Base-by-base conservation (phyloP, 2,113 vertebrate genomes). In the Calyptomena viridis region DNA sequence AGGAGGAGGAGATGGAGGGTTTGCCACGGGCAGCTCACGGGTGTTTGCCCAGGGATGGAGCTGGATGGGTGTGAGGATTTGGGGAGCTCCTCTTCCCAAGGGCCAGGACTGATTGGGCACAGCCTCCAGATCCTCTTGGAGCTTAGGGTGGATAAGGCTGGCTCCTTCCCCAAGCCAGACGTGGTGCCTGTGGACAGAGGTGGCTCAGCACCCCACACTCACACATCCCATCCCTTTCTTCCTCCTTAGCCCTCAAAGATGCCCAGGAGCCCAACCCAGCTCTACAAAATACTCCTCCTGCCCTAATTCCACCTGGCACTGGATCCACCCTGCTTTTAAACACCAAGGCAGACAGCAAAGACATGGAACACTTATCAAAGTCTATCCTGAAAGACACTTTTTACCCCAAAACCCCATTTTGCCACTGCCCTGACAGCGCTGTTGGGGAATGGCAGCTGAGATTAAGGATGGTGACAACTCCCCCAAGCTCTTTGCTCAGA, bases 381-480 rank as follows among this genome's bases (percentile, higher is more conserved):
- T 4, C 72, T 27, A 0, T 6, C 69, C 77, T 50, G 39, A 84
- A 62, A 55, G 73, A 19, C 2, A 5, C 19, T 49, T 63, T 20
- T 44, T 19, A 17, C 24, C 58, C 46, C 52, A 0, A 44, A 14
- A 16, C 8, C 10, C 30, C 30, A 24, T 56, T 78, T 63, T 28
- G 33, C 20, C 2, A 2, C 40, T 40, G 83, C 80, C 12, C 64
- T 89, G 93, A n/a, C 79, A 89, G 89, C 0, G 0, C 76, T 75
- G 87, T 93, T 82, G 95, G 75, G 95, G 84, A 76, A 37, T 87
- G 85, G 96, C 96, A 96, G 94, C 84, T 56, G 94, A 84, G 95
- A 94, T 94, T 76, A 82, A 82, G 84, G 94, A 68, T 69, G 81
- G 84, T 91, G 96, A 95, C 95, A 95, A 87, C 74, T 96, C 92